Conservation (phyloP, 1,140 invertebrate species). For the Schlechtendalia chinensis region DNA sequence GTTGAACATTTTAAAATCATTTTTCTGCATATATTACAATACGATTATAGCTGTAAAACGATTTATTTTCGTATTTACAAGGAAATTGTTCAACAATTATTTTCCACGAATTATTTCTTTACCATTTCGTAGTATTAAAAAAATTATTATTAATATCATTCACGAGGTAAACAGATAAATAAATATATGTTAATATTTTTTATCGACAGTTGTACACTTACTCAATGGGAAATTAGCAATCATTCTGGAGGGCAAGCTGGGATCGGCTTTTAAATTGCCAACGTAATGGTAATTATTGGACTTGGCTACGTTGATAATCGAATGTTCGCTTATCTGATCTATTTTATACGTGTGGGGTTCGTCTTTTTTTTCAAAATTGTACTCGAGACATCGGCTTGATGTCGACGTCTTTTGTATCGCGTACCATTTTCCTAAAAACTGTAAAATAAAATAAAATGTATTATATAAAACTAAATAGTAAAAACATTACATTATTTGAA, state of each 20-base stretch:
- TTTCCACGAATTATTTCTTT: too few species aligned
- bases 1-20: too few species aligned
- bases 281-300: constrained; percentile 73
- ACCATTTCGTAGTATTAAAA: too few species aligned
- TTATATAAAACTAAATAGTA: too few species aligned
- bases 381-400: constrained; percentile 72
- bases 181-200: not conserved
- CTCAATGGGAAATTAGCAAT: constrained; percentile 75
- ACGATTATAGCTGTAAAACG: too few species aligned
- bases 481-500: too few species aligned
- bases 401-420: constrained; percentile 82
- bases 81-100: too few species aligned
- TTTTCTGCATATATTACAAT: too few species aligned
- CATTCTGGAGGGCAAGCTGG: constrained; percentile 69
- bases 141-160: too few species aligned
- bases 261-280: constrained; percentile 66
- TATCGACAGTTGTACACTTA: constrained; percentile 60
- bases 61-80: too few species aligned
- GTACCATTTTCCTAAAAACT: constrained; percentile 79
- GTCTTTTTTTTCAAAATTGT: constrained; percentile 70
- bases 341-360: constrained; percentile 69
- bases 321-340: constrained; percentile 73
- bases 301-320: constrained; percentile 59
- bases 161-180: not conserved
- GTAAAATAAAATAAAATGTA: constrained; percentile 51